phyloP scores from a whole-genome alignment of 2,888 invertebrate genomes.

The Neuroscelio doddi region DNA sequence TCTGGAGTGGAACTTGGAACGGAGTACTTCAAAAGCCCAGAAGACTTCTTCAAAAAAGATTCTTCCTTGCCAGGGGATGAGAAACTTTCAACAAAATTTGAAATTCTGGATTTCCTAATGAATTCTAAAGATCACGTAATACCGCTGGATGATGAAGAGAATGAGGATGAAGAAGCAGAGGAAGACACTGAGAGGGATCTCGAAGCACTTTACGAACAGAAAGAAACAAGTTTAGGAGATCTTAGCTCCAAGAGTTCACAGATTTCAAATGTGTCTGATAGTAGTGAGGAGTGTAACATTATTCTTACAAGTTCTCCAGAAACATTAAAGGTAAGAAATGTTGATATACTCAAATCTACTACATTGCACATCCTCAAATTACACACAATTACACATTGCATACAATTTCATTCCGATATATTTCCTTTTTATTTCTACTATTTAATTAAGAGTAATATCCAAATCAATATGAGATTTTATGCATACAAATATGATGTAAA shows the following conservation, averaged over 20 bases:
- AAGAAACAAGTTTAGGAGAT: constrained; percentile 73
- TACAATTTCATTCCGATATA: no score
- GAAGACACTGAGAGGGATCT: constrained; percentile 76
- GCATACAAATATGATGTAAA: no score
- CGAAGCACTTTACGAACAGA: constrained; percentile 73
- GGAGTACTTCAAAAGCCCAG: constrained; percentile 58
- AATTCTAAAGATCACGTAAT: constrained; percentile 80
- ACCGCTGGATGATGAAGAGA: constrained; percentile 63
- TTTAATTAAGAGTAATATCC: no score
- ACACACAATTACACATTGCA: no score
- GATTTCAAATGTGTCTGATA: constrained; percentile 87
- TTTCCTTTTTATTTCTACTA: no score
- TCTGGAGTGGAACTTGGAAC: constrained; percentile 27
- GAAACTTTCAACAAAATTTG: constrained; percentile 82
- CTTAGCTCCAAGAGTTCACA: constrained; percentile 82
- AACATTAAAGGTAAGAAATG: constrained; percentile 60
- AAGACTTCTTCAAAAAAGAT: constrained; percentile 69
- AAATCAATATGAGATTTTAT: no score
- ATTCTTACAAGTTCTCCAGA: constrained; percentile 72
- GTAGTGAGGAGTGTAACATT: constrained; percentile 87
- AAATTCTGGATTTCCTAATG: constrained; percentile 90
- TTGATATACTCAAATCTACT: no score
- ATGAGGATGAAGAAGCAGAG: constrained; percentile 73
- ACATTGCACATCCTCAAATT: no score
- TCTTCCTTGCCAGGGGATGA: constrained; percentile 75